Percentiles rank a stretch among this genome's conserved stretches.
These are phyloP conservation scores for Apodemia hepburni DNA, from an alignment of 2,888 invertebrate genomes.

Conservation along the genomic window DNA sequence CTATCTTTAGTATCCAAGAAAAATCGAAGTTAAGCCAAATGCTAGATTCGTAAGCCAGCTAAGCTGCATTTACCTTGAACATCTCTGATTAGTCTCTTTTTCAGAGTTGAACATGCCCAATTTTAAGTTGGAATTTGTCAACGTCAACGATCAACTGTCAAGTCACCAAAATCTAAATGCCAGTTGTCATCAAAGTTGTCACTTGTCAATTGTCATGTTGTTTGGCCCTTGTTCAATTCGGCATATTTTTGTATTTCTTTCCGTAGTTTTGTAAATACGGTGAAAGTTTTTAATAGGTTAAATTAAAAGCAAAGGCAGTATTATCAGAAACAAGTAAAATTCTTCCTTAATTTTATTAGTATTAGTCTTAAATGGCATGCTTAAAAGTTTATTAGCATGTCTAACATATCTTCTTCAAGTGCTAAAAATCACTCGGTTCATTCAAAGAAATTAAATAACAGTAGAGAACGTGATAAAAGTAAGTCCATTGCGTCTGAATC, in stretches of 20 bases:
- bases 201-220: neutral
- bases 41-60: too few species aligned
- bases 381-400: slow-evolving; percentile 43
- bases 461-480: slow-evolving; percentile 66
- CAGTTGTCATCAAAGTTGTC: neutral
- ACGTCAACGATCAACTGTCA: neutral
- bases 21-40: too few species aligned
- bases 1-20: too few species aligned
- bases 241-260: slow-evolving; percentile 6
- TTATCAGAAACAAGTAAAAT: neutral
- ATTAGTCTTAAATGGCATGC: slow-evolving; percentile 12
- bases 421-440: slow-evolving; percentile 51
- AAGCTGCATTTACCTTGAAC: too few species aligned
- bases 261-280: neutral
- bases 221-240: slow-evolving; percentile 12
- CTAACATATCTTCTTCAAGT: slow-evolving; percentile 50
- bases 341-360: neutral
- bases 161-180: neutral
- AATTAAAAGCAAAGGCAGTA: neutral
- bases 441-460: slow-evolving; percentile 53
- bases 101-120: too few species aligned
- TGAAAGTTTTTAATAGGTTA: neutral
- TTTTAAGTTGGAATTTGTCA: too few species aligned
- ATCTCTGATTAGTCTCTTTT: too few species aligned
- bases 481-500: slow-evolving; percentile 67